Evolutionary conservation across 2,113 vertebrate species (phyloP).

Genomic region (Ondatra zibethicus): DNA sequence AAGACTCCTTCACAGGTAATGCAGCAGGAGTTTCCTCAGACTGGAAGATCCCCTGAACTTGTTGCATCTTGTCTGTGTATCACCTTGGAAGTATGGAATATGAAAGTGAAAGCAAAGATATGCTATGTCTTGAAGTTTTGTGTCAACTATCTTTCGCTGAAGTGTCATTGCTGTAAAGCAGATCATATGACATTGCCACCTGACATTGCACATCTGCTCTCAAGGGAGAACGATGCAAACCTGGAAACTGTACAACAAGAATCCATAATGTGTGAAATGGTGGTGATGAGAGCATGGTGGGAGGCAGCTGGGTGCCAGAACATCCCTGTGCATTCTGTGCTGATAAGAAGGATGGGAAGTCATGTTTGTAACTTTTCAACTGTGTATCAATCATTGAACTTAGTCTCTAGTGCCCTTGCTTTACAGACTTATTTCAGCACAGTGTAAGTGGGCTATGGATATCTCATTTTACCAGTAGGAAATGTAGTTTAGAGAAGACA

Average conservation of each 20-base stretch:
- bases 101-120: not conserved
- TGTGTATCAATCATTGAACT: rapidly evolving
- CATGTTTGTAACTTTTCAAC: rapidly evolving
- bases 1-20: not conserved
- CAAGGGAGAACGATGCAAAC: not conserved
- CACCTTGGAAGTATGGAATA: not conserved
- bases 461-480: not conserved
- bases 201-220: not conserved
- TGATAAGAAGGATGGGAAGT: rapidly evolving
- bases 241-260: not conserved
- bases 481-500: not conserved
- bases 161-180: not conserved
- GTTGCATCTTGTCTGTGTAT: not conserved
- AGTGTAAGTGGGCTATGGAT: rapidly evolving
- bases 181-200: not conserved
- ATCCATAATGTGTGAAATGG: not conserved
- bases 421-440: rapidly evolving
- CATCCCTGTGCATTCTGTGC: not conserved
- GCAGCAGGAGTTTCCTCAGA: not conserved
- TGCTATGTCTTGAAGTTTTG: not conserved
- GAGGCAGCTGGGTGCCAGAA: not conserved
- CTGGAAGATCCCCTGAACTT: not conserved
- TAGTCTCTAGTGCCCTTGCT: rapidly evolving
- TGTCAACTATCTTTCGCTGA: not conserved
- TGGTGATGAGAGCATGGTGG: not conserved